Conservation (phyloP, 2,113 vertebrate genomes). For the Rhinoptilus africanus region DNA sequence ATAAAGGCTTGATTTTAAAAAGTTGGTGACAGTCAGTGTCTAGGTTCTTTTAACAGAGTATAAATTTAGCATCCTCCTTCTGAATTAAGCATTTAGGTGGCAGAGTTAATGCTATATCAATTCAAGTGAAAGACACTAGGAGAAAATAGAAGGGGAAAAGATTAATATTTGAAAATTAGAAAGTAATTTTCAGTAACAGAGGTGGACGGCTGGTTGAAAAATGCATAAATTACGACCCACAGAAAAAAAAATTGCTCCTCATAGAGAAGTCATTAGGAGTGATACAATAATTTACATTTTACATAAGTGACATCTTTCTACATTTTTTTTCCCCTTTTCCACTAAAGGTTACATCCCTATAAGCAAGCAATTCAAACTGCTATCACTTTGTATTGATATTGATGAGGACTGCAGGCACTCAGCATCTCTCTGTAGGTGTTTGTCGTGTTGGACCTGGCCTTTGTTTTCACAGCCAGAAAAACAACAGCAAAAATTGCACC, state of each 20-base stretch:
- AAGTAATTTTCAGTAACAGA: slow-evolving; percentile 41
- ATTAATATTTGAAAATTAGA: slow-evolving; percentile 60
- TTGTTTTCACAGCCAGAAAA: slow-evolving; percentile 16
- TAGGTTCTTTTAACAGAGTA: slow-evolving; percentile 43
- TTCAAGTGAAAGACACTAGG: slow-evolving; percentile 31
- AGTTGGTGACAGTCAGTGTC: slow-evolving; percentile 16
- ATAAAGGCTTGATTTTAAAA: slow-evolving; percentile 13
- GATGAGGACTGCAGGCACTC: not conserved
- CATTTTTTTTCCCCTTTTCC: not conserved
- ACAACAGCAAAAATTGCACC: not conserved
- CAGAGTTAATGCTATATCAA: slow-evolving; percentile 46
- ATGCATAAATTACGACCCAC: slow-evolving; percentile 19
- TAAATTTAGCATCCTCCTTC: slow-evolving; percentile 66
- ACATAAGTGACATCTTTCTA: slow-evolving; percentile 3
- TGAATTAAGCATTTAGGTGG: slow-evolving; percentile 53
- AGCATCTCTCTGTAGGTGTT: not conserved
- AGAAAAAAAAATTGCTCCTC: not conserved
- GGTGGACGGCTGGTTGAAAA: slow-evolving; percentile 46
- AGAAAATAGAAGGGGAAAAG: slow-evolving; percentile 49
- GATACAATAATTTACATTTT: slow-evolving; percentile 40
- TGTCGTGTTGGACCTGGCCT: not conserved
- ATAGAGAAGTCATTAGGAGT: slow-evolving; percentile 32
- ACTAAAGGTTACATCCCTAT: not conserved
- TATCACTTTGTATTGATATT: not conserved
- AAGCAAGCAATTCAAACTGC: not conserved